Conservation (phyloP, 2,888 invertebrate genomes). For the Andrena hattorfiana region DNA sequence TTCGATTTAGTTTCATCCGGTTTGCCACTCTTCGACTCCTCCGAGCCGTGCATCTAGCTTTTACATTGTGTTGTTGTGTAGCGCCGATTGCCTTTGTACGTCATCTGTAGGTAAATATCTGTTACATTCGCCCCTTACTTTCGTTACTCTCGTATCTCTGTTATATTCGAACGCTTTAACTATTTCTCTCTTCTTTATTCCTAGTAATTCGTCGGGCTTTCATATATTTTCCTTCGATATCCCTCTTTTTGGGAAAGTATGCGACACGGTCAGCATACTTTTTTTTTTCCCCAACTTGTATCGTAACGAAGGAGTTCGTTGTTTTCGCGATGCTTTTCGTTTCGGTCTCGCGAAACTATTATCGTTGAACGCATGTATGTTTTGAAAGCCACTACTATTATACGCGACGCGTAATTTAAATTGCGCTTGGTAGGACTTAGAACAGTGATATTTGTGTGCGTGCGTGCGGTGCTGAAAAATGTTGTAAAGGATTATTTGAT, state of each 20-base stretch:
- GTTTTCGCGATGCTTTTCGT: slow-evolving; percentile 9
- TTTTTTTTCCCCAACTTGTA: not conserved
- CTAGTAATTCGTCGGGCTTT: not conserved
- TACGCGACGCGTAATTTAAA: not conserved
- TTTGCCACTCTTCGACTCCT: not conserved
- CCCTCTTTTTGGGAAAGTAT: not conserved
- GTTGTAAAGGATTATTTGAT: not conserved
- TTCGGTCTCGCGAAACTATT: not conserved
- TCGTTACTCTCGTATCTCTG: slow-evolving; percentile 16
- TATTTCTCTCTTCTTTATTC: not conserved
- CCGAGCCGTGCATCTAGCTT: slow-evolving; percentile 2
- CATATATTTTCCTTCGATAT: not conserved
- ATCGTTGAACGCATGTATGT: not conserved
- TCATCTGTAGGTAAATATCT: slow-evolving; percentile 65
- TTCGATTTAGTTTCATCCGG: not conserved
- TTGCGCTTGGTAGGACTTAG: not conserved
- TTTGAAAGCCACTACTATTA: not conserved
- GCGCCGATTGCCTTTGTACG: slow-evolving; percentile 60
- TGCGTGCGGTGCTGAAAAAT: not conserved
- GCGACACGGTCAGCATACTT: not conserved
- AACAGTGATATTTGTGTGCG: not conserved
- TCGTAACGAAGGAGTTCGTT: slow-evolving; percentile 14
- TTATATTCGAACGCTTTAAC: slow-evolving; percentile 8
- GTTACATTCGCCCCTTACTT: slow-evolving; percentile 37
- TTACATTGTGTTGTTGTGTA: slow-evolving; percentile 54